Evolutionary conservation across 2,888 invertebrate species (phyloP), one percentile per base, ranked within the genome.

Genomic region (Bursaphelenchus okinawaensis): DNA sequence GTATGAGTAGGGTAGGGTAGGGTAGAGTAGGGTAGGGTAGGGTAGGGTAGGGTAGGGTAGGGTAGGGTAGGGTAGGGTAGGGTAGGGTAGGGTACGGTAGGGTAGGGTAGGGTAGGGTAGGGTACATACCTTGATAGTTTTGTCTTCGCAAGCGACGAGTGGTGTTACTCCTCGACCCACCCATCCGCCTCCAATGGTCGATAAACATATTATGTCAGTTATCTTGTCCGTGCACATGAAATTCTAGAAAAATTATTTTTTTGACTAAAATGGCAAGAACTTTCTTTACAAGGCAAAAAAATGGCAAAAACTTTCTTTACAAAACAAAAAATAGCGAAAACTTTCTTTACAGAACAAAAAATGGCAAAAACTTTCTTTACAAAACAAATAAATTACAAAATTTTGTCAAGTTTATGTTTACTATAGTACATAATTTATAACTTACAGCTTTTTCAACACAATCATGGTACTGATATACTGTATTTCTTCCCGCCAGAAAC

Each of bases 191-290:
- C 75, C 77, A 26, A 74, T 70, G 54, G 76, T 84, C 9, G 88
- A 88, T 63, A 91, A 84, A 63, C 89, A 88, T 20, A 89, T 87
- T 16, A 93, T 88, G 83, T 93, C 93, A 68, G 90, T 89, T 68
- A 95, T 91, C 79, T 89, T 88, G 83, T 95, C 95, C 22, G 90
- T 90, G 78, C 90, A 91, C 52, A 91, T 85, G 83, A 90, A 92
- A n/a, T 91, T 90, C 79, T 81, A 67, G 26, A 77, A 31, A 66
- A 23, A 22, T 40, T 4, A n/a, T n/a, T n/a, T n/a, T n/a, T n/a
- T n/a, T n/a, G n/a, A n/a, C n/a, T n/a, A n/a, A n/a, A n/a, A n/a
- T n/a, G n/a, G n/a, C n/a, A n/a, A n/a, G n/a, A n/a, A n/a, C n/a
- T n/a, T n/a, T n/a, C n/a, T n/a, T n/a, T n/a, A n/a, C n/a, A n/a